phyloP scores from a whole-genome alignment of 2,113 vertebrate species.

The Vidua macroura region DNA sequence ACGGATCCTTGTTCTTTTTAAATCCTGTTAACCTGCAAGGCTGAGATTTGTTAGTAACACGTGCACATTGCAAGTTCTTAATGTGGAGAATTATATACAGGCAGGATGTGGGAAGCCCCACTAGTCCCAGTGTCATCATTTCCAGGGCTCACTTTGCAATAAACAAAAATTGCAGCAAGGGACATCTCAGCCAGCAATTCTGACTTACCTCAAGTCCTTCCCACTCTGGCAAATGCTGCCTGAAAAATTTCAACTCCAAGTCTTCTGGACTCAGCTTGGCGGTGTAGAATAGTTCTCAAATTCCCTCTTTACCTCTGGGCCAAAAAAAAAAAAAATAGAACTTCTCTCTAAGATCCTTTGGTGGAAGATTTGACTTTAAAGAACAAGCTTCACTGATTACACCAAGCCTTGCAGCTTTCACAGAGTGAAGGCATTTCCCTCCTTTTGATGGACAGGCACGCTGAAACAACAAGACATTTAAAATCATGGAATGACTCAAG shows the following conservation, averaged over 20 bases:
- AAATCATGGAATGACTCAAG: background rate
- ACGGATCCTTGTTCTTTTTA: accelerated
- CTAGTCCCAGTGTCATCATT: background rate
- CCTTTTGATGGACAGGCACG: background rate
- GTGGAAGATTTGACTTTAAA: background rate
- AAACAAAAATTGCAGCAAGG: background rate
- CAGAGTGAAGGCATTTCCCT: background rate
- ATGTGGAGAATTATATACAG: background rate
- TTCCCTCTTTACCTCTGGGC: background rate
- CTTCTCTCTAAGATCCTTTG: background rate
- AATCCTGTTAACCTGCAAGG: background rate
- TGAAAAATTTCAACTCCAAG: background rate
- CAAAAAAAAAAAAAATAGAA: background rate
- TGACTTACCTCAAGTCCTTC: background rate
- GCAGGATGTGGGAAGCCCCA: background rate
- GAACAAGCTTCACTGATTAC: background rate
- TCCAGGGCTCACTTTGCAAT: background rate
- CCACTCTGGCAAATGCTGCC: background rate
- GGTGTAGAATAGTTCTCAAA: background rate
- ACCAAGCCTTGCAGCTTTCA: background rate
- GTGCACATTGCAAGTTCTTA: background rate
- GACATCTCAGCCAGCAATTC: background rate
- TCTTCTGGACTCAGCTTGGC: background rate
- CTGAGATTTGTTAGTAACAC: background rate
- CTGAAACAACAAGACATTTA: background rate